Percentiles rank a stretch among this genome's conserved stretches.
Evolutionary conservation across 2,888 invertebrate genomes (phyloP).

Genomic region (Netelia inedita): DNA sequence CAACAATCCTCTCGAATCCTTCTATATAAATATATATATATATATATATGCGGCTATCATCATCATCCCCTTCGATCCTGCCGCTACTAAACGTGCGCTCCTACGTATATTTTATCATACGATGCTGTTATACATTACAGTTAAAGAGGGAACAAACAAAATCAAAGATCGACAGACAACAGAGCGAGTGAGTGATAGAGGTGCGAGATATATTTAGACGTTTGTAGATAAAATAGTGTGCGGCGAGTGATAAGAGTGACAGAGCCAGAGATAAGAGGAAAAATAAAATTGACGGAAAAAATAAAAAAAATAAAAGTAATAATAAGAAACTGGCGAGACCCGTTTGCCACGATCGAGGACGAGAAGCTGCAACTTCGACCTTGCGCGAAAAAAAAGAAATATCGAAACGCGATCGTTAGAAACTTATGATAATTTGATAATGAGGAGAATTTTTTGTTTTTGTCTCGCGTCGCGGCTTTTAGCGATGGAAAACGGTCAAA

Average conservation of each 20-base stretch:
- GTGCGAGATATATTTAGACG: slow-evolving; percentile 35
- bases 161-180: slow-evolving; percentile 30
- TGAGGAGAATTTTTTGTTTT: slow-evolving; percentile 26
- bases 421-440: slow-evolving; percentile 1
- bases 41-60: slow-evolving; percentile 45
- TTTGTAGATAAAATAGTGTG: slow-evolving; percentile 2
- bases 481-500: background rate
- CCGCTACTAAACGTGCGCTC: slow-evolving; percentile 78
- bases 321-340: too few species aligned
- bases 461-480: background rate
- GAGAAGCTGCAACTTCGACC: slow-evolving; percentile 38
- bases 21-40: slow-evolving; percentile 15
- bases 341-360: slow-evolving; percentile 37
- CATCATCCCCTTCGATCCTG: slow-evolving; percentile 77
- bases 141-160: slow-evolving; percentile 22
- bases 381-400: slow-evolving; percentile 14
- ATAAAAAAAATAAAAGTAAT: slow-evolving; percentile 24
- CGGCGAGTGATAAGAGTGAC: slow-evolving; percentile 3
- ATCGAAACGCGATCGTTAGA: slow-evolving; percentile 22
- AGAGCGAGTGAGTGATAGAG: slow-evolving; percentile 55
- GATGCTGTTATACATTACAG: slow-evolving; percentile 41
- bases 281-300: background rate
- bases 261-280: slow-evolving; percentile 8
- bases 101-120: slow-evolving; percentile 54
- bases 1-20: slow-evolving; percentile 48